Evolutionary conservation across 2,797 vertebrate species (phyloP).

Genomic region (Lacerta agilis): DNA sequence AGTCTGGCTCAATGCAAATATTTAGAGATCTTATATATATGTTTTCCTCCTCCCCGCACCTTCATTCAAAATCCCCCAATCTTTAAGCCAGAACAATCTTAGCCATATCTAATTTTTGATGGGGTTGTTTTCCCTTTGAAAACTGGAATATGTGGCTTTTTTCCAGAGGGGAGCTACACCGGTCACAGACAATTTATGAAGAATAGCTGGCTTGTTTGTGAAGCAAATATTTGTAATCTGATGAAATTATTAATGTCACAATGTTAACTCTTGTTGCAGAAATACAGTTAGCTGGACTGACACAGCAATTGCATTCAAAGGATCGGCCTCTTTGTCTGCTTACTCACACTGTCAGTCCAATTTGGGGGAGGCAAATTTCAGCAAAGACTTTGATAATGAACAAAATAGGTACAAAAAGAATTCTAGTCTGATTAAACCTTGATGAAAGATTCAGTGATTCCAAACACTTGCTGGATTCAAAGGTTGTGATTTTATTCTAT

Average conservation of each 20-base stretch:
- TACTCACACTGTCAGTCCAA: constrained; percentile 75
- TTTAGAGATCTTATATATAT: constrained; percentile 53
- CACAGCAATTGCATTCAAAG: constrained; percentile 75
- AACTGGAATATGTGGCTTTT: constrained; percentile 62
- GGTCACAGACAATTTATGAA: constrained; percentile 72
- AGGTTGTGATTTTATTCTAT: constrained; percentile 30
- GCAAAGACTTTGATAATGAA: constrained; percentile 74
- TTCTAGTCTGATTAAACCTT: constrained; percentile 77
- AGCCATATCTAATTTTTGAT: constrained; percentile 47
- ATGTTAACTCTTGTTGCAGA: constrained; percentile 80
- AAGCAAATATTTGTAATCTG: constrained; percentile 76
- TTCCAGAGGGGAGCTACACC: constrained; percentile 58
- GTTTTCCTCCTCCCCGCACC: not conserved
- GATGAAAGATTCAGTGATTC: constrained; percentile 77
- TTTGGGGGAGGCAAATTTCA: constrained; percentile 72
- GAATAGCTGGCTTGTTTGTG: constrained; percentile 76
- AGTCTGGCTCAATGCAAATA: constrained; percentile 63
- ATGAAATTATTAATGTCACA: constrained; percentile 81
- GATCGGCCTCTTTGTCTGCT: constrained; percentile 75
- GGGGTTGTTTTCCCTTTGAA: constrained; percentile 65
- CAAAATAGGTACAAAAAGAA: constrained; percentile 76
- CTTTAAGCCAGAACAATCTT: constrained; percentile 34
- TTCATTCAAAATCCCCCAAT: constrained; percentile 3
- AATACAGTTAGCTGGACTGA: constrained; percentile 80
- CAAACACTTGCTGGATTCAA: constrained; percentile 73